Evolutionary conservation across 2,113 vertebrate species (phyloP), one percentile per base, ranked within the genome.

Genomic region (Maccullochella peelii): DNA sequence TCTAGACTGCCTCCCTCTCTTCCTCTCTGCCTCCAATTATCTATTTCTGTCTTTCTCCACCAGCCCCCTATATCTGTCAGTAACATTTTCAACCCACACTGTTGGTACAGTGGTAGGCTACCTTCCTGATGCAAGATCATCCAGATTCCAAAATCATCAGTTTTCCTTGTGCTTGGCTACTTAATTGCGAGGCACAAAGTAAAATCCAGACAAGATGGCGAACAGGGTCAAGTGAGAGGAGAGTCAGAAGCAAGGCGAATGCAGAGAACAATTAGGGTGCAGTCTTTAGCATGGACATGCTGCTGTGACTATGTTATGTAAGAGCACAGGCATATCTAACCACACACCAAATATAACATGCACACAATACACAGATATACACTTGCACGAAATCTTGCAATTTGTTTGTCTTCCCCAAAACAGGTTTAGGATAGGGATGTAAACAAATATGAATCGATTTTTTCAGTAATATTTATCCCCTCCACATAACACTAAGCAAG

Each of bases 81-180:
- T 78, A 87, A 82, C 72, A 83, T 88, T 88, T 87, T 77, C 88
- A 93, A 77, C 91, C 93, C 92, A 94, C 92, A 91, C 91, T 87
- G 65, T 71, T 86, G 82, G 74, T 77, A 80, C 68, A 82, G 68
- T 44, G 73, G 87, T 78, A 66, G 77, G 57, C 87, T 83, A 82
- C 89, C 77, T 79, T 80, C 80, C 88, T 81, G 27, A 88, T 82
- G 57, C 75, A 76, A 76, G 66, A 67, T 82, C 44, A 79, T 78
- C 73, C 71, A 74, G 71, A 85, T 84, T 85, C 27, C 77, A 52
- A 80, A 91, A 84, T 77, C 76, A 49, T 73, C 57, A 78, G 57
- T 36, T 69, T 82, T 62, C 18, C 66, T 36, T 61, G 2, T 3
- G 36, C 33, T 8, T 49, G 2, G 58, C 38, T 62, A 54, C 54